Conservation (phyloP, 2,797 vertebrate species). For the Galagoides demidoff region DNA sequence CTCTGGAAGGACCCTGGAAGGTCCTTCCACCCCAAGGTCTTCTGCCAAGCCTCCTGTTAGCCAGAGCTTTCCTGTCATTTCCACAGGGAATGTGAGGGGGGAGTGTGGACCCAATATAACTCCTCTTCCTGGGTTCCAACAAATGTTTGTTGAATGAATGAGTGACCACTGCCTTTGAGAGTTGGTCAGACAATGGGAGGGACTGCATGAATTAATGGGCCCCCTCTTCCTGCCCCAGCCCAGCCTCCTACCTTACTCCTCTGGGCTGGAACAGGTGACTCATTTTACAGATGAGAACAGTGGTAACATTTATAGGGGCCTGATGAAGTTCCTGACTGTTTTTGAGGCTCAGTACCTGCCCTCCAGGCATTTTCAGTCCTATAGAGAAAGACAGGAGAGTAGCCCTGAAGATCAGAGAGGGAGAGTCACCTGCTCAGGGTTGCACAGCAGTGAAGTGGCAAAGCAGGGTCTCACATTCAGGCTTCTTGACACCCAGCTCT, state of each 20-base stretch:
- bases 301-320: too few species aligned
- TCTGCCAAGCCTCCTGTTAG: not conserved
- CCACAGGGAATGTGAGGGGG: rapidly evolving
- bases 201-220: not conserved
- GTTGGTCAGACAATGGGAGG: not conserved
- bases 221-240: not conserved
- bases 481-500: not conserved
- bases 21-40: not conserved
- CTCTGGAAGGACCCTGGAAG: not conserved
- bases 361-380: not conserved
- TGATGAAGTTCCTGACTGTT: not conserved
- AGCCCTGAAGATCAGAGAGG: not conserved
- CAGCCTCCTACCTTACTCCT: rapidly evolving
- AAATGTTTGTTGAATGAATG: not conserved
- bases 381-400: not conserved
- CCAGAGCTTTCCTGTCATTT: not conserved
- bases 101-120: rapidly evolving
- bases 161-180: not conserved
- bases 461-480: not conserved
- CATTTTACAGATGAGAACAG: not conserved
- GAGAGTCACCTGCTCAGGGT: not conserved
- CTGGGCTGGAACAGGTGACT: not conserved
- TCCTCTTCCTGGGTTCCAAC: not conserved
- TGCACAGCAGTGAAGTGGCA: not conserved
- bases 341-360: not conserved